phyloP scores from a whole-genome alignment of 2,888 invertebrate species.

The Entomobrya multifasciata region DNA sequence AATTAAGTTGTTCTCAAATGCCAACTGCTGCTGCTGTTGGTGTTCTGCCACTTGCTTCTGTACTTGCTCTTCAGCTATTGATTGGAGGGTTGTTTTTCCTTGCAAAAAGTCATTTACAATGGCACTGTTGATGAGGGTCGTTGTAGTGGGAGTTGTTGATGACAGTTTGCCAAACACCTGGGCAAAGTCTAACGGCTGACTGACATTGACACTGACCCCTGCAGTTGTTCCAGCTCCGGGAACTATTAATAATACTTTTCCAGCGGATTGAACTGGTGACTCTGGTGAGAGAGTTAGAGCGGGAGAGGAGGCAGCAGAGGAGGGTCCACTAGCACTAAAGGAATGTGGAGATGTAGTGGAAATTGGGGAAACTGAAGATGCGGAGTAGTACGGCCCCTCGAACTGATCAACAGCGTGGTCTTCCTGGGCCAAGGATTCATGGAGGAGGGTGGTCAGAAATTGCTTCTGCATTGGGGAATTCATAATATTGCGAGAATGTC shows the following conservation, averaged over 20 bases:
- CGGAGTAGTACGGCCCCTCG: slow-evolving; percentile 49
- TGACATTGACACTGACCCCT: background rate
- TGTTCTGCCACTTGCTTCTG: background rate
- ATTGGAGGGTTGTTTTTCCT: background rate
- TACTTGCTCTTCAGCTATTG: slow-evolving; percentile 7
- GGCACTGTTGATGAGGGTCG: slow-evolving; percentile 18
- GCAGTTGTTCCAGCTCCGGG: slow-evolving; percentile 29
- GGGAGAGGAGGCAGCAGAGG: slow-evolving; percentile 7
- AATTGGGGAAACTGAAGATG: background rate
- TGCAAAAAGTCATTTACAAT: slow-evolving; percentile 52
- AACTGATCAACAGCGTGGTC: slow-evolving; percentile 63
- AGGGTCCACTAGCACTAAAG: background rate
- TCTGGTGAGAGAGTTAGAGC: slow-evolving; percentile 12
- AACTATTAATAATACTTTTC: slow-evolving; percentile 46
- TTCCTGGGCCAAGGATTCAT: slow-evolving; percentile 63
- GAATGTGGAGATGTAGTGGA: background rate
- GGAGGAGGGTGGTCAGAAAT: slow-evolving; percentile 66
- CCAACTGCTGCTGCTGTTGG: slow-evolving; percentile 43
- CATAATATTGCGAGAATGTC: background rate
- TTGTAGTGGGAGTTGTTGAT: slow-evolving; percentile 26
- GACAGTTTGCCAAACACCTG: slow-evolving; percentile 67
- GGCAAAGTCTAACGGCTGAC: slow-evolving; percentile 63
- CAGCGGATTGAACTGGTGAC: background rate
- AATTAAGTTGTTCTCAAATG: slow-evolving; percentile 58
- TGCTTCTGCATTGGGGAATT: slow-evolving; percentile 62